These are phyloP conservation scores for Actenoides lindsayi DNA, from an alignment of 2,113 vertebrate genomes.

Conservation along the genomic window DNA sequence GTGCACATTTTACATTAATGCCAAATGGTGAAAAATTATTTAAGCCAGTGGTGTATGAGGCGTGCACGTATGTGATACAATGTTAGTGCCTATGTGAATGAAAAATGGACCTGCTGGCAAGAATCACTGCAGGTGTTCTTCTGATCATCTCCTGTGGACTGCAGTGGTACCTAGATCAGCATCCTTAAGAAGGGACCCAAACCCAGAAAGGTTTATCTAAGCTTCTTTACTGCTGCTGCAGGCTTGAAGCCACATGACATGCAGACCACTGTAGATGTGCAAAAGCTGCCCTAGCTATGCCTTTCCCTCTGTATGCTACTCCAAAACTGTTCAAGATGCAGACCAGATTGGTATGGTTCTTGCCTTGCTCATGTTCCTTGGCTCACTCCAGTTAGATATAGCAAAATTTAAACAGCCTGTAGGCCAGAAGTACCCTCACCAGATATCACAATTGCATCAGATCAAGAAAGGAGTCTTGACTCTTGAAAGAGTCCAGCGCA, in stretches of 20 bases:
- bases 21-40: background rate
- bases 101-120: background rate
- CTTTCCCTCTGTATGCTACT: background rate
- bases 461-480: background rate
- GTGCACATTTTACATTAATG: background rate
- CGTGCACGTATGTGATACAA: background rate
- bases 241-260: background rate
- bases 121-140: background rate
- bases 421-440: background rate
- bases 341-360: background rate
- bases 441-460: accelerated
- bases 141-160: background rate
- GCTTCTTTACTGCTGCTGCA: background rate
- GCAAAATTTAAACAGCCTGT: background rate
- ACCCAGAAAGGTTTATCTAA: background rate
- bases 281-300: background rate
- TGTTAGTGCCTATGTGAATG: background rate
- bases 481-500: no score
- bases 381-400: background rate
- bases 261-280: background rate
- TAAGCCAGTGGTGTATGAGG: background rate
- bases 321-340: background rate
- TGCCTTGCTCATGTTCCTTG: background rate
- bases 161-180: background rate
- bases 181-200: background rate